These are phyloP conservation scores for Dryobota labecula DNA, from an alignment of 2,888 invertebrate species.

Conservation along the genomic window DNA sequence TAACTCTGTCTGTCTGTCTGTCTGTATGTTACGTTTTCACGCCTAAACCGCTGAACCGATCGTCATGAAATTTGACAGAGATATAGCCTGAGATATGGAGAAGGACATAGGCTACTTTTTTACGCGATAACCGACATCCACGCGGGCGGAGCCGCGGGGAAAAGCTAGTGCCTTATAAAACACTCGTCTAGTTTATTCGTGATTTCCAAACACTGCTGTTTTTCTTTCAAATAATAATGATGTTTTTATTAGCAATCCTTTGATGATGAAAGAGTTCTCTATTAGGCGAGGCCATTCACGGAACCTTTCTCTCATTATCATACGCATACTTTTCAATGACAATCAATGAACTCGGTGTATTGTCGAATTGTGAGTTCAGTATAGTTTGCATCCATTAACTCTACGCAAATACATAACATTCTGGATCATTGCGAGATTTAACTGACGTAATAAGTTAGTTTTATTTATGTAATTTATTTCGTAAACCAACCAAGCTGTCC, in stretches of 20 bases:
- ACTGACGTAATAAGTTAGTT: slow-evolving; percentile 20
- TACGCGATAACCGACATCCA: too few species aligned
- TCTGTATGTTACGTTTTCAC: too few species aligned
- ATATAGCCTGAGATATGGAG: too few species aligned
- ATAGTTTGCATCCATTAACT: slow-evolving; percentile 4
- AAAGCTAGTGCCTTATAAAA: background rate
- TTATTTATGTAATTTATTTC: slow-evolving; percentile 39
- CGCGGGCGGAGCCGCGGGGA: too few species aligned
- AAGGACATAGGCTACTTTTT: too few species aligned
- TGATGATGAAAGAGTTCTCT: slow-evolving; percentile 10
- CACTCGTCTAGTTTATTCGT: background rate
- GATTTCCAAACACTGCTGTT: background rate
- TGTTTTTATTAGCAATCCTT: slow-evolving; percentile 15
- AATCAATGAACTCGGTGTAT: slow-evolving; percentile 17
- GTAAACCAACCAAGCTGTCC: slow-evolving; percentile 1
- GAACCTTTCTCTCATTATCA: slow-evolving; percentile 47
- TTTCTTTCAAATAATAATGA: background rate
- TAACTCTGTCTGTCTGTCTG: too few species aligned
- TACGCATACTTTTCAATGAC: slow-evolving; percentile 8
- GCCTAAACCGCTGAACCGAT: too few species aligned
- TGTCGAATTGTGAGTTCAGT: slow-evolving; percentile 20
- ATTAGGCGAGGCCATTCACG: background rate
- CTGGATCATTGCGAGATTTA: slow-evolving; percentile 10
- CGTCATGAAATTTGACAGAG: too few species aligned
- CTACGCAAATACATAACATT: slow-evolving; percentile 24